A percentile compares a stretch with the other conserved stretches of the same genome.
These are phyloP conservation scores for Cepaea hortensis DNA, from an alignment of 2,888 invertebrate genomes.

Conservation along the genomic window DNA sequence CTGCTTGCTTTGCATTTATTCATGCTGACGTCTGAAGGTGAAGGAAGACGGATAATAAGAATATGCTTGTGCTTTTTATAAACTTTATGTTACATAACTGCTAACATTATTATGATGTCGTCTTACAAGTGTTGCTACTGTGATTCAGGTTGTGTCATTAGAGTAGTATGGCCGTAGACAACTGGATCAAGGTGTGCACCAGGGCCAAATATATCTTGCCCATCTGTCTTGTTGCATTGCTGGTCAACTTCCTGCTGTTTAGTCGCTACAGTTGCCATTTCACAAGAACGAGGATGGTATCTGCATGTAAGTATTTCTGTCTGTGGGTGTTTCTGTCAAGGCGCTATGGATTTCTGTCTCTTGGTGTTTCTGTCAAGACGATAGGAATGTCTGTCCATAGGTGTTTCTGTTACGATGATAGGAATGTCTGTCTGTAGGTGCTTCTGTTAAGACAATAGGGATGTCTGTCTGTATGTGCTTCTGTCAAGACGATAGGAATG, in stretches of 20 bases:
- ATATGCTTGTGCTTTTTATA: too few relatives aligned
- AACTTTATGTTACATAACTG: not conserved
- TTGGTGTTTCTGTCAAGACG: not conserved
- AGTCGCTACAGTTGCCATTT: not conserved
- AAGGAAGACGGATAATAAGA: too few relatives aligned
- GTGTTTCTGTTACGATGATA: too few relatives aligned
- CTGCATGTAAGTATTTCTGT: not conserved
- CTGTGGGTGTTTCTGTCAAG: not conserved
- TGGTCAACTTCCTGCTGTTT: not conserved
- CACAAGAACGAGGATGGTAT: not conserved
- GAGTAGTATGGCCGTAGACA: not conserved
- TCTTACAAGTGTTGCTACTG: not conserved
- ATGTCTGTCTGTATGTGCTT: too few relatives aligned
- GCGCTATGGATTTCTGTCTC: too few relatives aligned
- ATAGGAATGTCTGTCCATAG: too few relatives aligned
- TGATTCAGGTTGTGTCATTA: not conserved
- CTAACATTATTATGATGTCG: not conserved
- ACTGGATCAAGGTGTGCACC: not conserved
- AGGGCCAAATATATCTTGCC: not conserved
- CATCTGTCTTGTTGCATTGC: not conserved
- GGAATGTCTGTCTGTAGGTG: too few relatives aligned
- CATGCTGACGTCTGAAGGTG: too few relatives aligned
- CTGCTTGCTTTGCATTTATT: too few relatives aligned
- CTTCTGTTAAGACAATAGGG: too few relatives aligned
- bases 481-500: too few relatives aligned